Evolutionary conservation across 2,797 vertebrate genomes (phyloP).

Genomic region (Alosa sapidissima): DNA sequence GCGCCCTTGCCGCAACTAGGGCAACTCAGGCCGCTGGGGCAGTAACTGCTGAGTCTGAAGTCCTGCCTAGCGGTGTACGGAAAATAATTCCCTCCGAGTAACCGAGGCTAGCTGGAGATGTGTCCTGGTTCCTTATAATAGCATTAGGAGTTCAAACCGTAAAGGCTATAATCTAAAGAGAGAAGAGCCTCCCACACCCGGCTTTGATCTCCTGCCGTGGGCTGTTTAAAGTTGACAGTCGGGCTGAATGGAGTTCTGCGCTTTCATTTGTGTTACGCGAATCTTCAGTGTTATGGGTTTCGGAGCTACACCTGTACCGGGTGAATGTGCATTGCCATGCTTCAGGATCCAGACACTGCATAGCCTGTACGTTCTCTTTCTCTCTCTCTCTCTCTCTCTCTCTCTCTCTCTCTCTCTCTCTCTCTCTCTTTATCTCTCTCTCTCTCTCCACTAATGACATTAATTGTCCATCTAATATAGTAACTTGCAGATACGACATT

Average conservation of each 20-base stretch:
- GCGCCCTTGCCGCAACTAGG: constrained; percentile 16
- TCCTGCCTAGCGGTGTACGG: constrained; percentile 19
- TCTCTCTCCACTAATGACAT: not conserved
- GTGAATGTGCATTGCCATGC: constrained; percentile 77
- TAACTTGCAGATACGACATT: not conserved
- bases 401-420: too few species aligned
- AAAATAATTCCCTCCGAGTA: constrained; percentile 47
- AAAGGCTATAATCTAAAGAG: constrained; percentile 69
- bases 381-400: too few species aligned
- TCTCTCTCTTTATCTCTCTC: too few species aligned
- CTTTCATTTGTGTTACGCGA: constrained; percentile 78
- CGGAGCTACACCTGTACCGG: constrained; percentile 80
- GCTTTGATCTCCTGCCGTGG: constrained; percentile 78
- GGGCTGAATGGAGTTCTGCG: constrained; percentile 71
- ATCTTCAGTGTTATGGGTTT: constrained; percentile 70
- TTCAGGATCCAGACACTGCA: constrained; percentile 56
- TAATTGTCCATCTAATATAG: constrained; percentile 2
- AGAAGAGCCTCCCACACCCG: constrained; percentile 71
- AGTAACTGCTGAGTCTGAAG: constrained; percentile 25
- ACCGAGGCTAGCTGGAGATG: constrained; percentile 58
- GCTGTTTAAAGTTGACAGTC: constrained; percentile 76
- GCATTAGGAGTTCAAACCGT: constrained; percentile 69
- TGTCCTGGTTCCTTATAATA: constrained; percentile 73
- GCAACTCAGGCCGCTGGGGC: not conserved
- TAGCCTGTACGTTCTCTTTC: not conserved